phyloP scores from a whole-genome alignment of 2,113 vertebrate genomes.

The Odocoileus hemionus region DNA sequence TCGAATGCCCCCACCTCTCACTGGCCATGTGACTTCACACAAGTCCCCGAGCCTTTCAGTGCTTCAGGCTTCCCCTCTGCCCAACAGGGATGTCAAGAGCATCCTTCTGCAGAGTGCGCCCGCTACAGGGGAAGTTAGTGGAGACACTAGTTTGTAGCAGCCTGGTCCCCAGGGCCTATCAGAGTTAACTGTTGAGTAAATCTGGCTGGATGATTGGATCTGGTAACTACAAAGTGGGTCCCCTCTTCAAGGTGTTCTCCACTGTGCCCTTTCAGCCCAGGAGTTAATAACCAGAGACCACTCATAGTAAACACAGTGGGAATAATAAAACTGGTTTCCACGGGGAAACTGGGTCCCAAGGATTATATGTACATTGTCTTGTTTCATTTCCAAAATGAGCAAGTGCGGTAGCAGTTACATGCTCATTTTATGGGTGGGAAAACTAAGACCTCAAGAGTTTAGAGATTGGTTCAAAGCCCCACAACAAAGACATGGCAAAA shows the following conservation, averaged over 20 bases:
- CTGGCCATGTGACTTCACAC: background rate
- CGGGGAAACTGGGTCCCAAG: background rate
- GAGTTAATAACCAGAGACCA: background rate
- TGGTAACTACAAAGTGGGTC: fast-evolving
- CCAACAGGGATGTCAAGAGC: fast-evolving
- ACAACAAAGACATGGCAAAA: background rate
- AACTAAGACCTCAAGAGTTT: background rate
- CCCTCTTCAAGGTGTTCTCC: background rate
- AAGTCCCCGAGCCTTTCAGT: background rate
- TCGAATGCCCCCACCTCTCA: background rate
- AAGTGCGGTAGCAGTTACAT: background rate
- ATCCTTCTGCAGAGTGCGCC: fast-evolving
- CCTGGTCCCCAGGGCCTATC: background rate
- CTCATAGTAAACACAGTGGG: fast-evolving
- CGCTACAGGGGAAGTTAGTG: fast-evolving
- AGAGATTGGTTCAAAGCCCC: background rate
- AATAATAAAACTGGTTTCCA: background rate
- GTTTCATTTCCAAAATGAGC: background rate
- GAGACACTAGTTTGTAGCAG: fast-evolving
- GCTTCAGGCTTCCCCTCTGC: background rate
- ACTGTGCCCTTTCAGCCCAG: background rate
- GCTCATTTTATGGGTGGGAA: background rate
- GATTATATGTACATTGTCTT: fast-evolving
- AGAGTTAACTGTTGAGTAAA: too few relatives aligned
- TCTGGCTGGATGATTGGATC: fast-evolving